Conservation (phyloP, 2,113 vertebrate genomes). For the Phrynosoma blainvillii region DNA sequence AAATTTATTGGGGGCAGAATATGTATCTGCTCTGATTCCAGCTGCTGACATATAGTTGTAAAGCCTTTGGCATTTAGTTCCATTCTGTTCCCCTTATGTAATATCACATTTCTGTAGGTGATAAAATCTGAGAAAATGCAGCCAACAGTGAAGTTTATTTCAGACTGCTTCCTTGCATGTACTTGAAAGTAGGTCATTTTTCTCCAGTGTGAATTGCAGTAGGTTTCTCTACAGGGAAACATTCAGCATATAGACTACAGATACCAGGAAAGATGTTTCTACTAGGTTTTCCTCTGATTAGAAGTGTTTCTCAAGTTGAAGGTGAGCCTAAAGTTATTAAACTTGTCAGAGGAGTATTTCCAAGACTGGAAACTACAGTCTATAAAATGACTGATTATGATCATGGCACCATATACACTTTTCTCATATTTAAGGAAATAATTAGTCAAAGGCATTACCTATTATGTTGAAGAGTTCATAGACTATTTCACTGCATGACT, state of each 20-base stretch:
- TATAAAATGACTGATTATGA: conserved; percentile 36
- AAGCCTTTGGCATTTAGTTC: conserved; percentile 59
- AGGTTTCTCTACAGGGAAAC: conserved; percentile 65
- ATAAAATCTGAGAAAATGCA: conserved; percentile 64
- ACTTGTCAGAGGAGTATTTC: conserved; percentile 37
- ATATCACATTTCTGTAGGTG: conserved; percentile 65
- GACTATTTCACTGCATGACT: conserved; percentile 4
- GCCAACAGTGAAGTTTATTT: conserved; percentile 63
- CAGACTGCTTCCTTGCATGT: conserved; percentile 64
- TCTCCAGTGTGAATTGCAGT: conserved; percentile 67
- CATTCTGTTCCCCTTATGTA: conserved; percentile 63
- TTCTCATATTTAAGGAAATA: conserved; percentile 12
- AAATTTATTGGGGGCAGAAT: conserved; percentile 29
- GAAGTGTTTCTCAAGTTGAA: conserved; percentile 5
- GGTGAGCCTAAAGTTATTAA: conserved; percentile 18
- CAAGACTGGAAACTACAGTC: conserved; percentile 42
- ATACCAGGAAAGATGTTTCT: conserved; percentile 37
- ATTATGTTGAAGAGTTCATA: conserved; percentile 27
- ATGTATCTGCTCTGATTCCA: conserved; percentile 45
- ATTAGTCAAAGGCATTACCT: conserved; percentile 24
- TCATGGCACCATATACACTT: conserved; percentile 32
- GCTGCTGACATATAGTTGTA: conserved; percentile 51
- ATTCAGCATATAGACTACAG: conserved; percentile 28
- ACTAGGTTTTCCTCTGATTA: conserved; percentile 30
- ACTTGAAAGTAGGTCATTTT: conserved; percentile 73